Percentiles rank a stretch among this genome's conserved stretches.
phyloP scores from a whole-genome alignment of 2,113 vertebrate species.

The Piprites chloris region DNA sequence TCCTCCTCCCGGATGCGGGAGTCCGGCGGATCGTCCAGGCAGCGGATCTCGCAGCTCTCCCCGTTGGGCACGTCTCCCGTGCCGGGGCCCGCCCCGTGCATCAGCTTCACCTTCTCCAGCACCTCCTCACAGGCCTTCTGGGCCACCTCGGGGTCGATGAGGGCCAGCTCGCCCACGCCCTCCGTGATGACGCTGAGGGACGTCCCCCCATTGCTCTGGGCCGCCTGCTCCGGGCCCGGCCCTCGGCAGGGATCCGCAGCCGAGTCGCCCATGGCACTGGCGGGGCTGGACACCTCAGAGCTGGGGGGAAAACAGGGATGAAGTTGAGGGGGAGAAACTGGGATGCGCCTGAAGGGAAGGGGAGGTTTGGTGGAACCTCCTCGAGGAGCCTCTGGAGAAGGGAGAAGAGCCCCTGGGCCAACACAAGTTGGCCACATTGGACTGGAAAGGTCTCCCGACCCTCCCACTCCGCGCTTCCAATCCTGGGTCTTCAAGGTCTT shows the following conservation, averaged over 20 bases:
- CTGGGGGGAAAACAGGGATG: background rate
- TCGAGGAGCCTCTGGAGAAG: too few species aligned
- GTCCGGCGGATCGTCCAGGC: conserved; percentile 1
- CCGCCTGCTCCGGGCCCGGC: background rate
- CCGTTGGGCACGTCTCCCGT: background rate
- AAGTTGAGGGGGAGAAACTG: background rate
- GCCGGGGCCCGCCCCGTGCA: conserved; percentile 31
- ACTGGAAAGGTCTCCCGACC: too few species aligned
- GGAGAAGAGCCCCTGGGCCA: background rate
- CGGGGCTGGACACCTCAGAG: background rate
- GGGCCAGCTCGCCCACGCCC: conserved; percentile 79
- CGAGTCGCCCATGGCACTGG: conserved; percentile 72
- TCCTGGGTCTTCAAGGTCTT: too few species aligned
- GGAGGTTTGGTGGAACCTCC: background rate
- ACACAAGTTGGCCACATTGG: too few species aligned
- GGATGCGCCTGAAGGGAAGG: background rate
- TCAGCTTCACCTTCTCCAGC: conserved; percentile 85
- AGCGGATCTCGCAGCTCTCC: conserved; percentile 24
- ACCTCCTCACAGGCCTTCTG: conserved; percentile 89
- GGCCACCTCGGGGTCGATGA: conserved; percentile 90
- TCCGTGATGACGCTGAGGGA: conserved; percentile 85
- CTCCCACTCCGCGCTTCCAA: too few species aligned
- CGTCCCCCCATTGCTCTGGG: conserved; percentile 67
- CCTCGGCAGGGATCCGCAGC: conserved; percentile 45
- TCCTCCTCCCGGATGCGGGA: conserved; percentile 73